Evolutionary conservation across 2,113 vertebrate species (phyloP), one percentile per base, ranked within the genome.

Genomic region (Genyomyrus donnyi): DNA sequence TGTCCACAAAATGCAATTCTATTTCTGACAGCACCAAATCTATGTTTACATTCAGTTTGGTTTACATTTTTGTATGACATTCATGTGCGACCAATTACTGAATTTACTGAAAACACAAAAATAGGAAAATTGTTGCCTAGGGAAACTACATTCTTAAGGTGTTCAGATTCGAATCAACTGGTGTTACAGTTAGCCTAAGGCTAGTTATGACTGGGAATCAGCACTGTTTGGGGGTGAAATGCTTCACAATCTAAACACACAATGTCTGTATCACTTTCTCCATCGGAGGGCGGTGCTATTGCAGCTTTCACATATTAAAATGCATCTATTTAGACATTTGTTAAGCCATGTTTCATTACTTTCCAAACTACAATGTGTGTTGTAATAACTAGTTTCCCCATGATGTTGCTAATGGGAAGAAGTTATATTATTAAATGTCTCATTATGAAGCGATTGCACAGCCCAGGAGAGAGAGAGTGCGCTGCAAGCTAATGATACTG

Each of bases 261-360:
- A 53, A 56, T 56, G 27, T 50, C 84, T 49, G 35, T 66, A 56
- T 84, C 46, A 39, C 88, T 83, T 42, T 84, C 35, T 42, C n/a
- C 42, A 15, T 84, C 2, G 39, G 8, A 9, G 39, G 48, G 1
- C 31, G 35, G 77, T 5, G 49, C 77, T 19, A 42, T 21, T 6
- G 31, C 70, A 46, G 50, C 4, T 84, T 89, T 46, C 49, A 21
- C n/a, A 52, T 88, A 31, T 46, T 74, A 88, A 58, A 77, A 49
- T 49, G n/a, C n/a, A 48, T 83, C 48, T 39, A 27, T 89, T 84
- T 31, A 52, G 35, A 83, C 9, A 89, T 83, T 48, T 53, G 42
- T 53, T 31, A 50, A 70, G 70, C 31, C 62, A 49, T 80, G 49
- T 89, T 89, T 46, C 24, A 53, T 89, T 56, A 35, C 88, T 80